These are phyloP conservation scores for Leptogaster cylindrica DNA, from an alignment of 2,888 invertebrate species.

Conservation along the genomic window DNA sequence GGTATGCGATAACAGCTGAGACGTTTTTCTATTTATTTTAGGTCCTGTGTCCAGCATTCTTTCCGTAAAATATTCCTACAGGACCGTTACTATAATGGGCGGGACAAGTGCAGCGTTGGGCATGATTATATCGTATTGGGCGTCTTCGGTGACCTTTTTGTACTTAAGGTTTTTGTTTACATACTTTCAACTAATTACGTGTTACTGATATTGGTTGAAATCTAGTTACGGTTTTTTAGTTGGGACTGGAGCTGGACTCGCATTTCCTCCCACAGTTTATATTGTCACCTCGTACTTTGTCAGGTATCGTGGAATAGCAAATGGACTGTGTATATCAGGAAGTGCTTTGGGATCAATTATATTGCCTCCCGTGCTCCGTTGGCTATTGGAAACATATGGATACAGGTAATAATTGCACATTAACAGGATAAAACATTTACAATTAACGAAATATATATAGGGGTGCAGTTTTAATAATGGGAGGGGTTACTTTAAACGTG, in stretches of 20 bases:
- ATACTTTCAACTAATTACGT: too few relatives aligned
- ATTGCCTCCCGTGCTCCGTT: slow-evolving; percentile 77
- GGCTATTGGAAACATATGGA: slow-evolving; percentile 75
- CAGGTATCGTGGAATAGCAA: slow-evolving; percentile 78
- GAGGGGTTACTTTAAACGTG: slow-evolving; percentile 81
- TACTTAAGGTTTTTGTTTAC: slow-evolving; percentile 73
- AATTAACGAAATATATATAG: slow-evolving; percentile 60
- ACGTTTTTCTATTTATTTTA: slow-evolving; percentile 56
- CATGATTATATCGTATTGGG: slow-evolving; percentile 83
- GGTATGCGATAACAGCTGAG: slow-evolving; percentile 41
- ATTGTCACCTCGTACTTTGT: slow-evolving; percentile 89
- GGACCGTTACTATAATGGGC: slow-evolving; percentile 82
- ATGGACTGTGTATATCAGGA: slow-evolving; percentile 88
- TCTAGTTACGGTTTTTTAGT: slow-evolving; percentile 81
- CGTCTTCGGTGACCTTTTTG: slow-evolving; percentile 77
- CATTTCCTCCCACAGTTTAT: slow-evolving; percentile 89
- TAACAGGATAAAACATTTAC: not conserved
- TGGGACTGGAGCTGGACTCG: slow-evolving; percentile 82
- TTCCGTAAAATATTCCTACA: slow-evolving; percentile 82
- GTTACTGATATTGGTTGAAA: not conserved
- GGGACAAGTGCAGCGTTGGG: slow-evolving; percentile 83
- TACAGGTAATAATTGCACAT: slow-evolving; percentile 68
- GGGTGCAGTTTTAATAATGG: slow-evolving; percentile 81
- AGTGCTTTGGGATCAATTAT: slow-evolving; percentile 87
- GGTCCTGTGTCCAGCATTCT: slow-evolving; percentile 86